Evolutionary conservation across 1,140 invertebrate species (phyloP).

Genomic region (Macrocentrus cingulum): DNA sequence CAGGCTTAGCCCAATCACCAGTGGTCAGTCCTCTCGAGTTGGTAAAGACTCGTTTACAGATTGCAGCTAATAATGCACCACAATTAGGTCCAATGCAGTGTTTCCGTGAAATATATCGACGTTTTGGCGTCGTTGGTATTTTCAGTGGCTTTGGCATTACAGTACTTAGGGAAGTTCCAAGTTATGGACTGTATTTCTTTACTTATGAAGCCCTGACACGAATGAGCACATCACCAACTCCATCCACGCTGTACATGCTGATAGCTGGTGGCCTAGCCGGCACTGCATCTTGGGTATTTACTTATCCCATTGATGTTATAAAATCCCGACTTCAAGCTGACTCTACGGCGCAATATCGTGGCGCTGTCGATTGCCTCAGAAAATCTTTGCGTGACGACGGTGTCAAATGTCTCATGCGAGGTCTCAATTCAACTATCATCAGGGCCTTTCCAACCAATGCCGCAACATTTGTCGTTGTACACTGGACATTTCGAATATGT

Average conservation of each 20-base stretch:
- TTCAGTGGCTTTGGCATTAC: constrained; percentile 79
- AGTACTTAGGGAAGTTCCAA: constrained; percentile 73
- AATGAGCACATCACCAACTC: constrained; percentile 26
- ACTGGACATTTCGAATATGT: constrained; percentile 66
- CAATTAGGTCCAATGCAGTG: constrained; percentile 65
- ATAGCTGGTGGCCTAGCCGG: constrained; percentile 81
- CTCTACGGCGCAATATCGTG: constrained; percentile 62
- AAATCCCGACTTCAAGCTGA: constrained; percentile 88
- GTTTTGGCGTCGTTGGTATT: constrained; percentile 68
- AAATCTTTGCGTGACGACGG: constrained; percentile 73
- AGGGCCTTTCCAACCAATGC: constrained; percentile 92
- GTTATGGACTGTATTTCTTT: constrained; percentile 70
- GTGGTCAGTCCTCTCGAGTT: constrained; percentile 84
- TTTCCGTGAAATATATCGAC: constrained; percentile 64
- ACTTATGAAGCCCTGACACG: constrained; percentile 49
- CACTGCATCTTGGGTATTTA: constrained; percentile 79
- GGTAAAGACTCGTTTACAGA: constrained; percentile 81
- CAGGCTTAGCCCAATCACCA: constrained; percentile 80
- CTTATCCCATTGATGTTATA: constrained; percentile 87
- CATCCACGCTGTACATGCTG: constrained; percentile 65
- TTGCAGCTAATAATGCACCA: constrained; percentile 52
- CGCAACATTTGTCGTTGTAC: constrained; percentile 83
- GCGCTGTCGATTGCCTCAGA: constrained; percentile 71
- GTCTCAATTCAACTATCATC: constrained; percentile 74
- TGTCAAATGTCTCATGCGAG: constrained; percentile 67